These are phyloP conservation scores for Gopherus flavomarginatus DNA, from an alignment of 2,113 vertebrate species.

Conservation along the genomic window DNA sequence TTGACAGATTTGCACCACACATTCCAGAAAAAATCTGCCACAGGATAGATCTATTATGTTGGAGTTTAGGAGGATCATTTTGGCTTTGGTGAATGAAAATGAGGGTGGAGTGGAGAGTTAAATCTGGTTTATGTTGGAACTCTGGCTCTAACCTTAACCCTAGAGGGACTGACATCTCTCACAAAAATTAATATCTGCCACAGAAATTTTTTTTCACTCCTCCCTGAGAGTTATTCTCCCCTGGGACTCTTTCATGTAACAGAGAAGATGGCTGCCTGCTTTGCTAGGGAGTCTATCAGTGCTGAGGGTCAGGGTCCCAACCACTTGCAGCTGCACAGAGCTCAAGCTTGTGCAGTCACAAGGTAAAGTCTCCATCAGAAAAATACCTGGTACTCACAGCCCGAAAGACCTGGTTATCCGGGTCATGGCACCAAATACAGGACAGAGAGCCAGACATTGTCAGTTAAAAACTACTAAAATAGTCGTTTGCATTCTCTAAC, in stretches of 20 bases:
- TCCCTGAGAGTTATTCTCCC: neutral
- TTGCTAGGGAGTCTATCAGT: neutral
- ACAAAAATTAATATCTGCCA: neutral
- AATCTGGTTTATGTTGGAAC: neutral
- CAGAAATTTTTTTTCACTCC: neutral
- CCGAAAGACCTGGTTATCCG: neutral
- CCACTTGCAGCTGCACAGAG: slow-evolving; percentile 1
- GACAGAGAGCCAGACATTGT: neutral
- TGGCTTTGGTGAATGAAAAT: slow-evolving; percentile 3
- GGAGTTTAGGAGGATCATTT: neutral
- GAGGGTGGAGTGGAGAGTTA: slow-evolving; percentile 39
- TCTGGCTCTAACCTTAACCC: neutral
- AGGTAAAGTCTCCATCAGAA: slow-evolving; percentile 13
- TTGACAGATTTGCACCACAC: slow-evolving; percentile 14
- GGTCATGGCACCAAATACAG: neutral
- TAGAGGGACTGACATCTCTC: neutral
- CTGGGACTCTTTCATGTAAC: neutral
- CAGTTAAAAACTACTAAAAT: neutral
- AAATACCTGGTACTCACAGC: neutral
- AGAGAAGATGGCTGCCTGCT: neutral
- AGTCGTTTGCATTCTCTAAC: neutral
- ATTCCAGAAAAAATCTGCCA: slow-evolving; percentile 27
- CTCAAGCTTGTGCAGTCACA: neutral
- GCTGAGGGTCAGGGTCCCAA: slow-evolving; percentile 20
- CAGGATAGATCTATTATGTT: slow-evolving; percentile 28